Evolutionary conservation across 2,113 vertebrate species (phyloP), one percentile per base, ranked within the genome.

Genomic region (Lynx canadensis): DNA sequence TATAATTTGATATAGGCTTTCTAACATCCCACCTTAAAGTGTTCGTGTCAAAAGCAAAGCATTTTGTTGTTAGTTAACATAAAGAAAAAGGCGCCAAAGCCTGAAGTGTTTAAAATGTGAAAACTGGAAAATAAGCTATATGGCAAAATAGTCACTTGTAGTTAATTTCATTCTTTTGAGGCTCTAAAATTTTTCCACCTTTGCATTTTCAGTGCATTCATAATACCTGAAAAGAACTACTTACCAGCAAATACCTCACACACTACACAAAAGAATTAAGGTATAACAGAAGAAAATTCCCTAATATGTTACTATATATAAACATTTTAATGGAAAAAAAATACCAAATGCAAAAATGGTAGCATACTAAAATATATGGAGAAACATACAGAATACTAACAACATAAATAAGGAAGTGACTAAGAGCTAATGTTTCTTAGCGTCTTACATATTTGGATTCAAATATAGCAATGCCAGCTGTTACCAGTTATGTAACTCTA

Each of bases 401-500:
- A 96, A 86, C 50, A 97, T 68, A 90, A 96, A 95, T 79, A 94
- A 5, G 11, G 38, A 87, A 66, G 36, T 60, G 23, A 93, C 88
- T 92, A 95, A 92, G 36, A 92, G 48, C 19, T 89, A 88, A 48
- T 3, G 10, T 68, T 96, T 89, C 65, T 82, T 68, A 91, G 50
- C 81, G 68, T 83, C 29, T 21, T 73, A 94, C 36, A 74, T 95
- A 89, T 71, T 83, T 92, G 69, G 31, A 93, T 74, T 84, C 76
- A 96, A 96, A 95, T 91, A 83, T 11, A 97, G 89, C 45, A 94
- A 95, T 79, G 74, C 36, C 29, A 3, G 73, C 55, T 92, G 89
- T 90, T 87, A 92, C 38, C 4, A 74, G 66, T 92, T 95, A 90
- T 11, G 0, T 87, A 95, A 97, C 73, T 88, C 41, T 86, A 91